Conservation (phyloP, 1,140 invertebrate species). For the Carcinoscorpius rotundicauda region DNA sequence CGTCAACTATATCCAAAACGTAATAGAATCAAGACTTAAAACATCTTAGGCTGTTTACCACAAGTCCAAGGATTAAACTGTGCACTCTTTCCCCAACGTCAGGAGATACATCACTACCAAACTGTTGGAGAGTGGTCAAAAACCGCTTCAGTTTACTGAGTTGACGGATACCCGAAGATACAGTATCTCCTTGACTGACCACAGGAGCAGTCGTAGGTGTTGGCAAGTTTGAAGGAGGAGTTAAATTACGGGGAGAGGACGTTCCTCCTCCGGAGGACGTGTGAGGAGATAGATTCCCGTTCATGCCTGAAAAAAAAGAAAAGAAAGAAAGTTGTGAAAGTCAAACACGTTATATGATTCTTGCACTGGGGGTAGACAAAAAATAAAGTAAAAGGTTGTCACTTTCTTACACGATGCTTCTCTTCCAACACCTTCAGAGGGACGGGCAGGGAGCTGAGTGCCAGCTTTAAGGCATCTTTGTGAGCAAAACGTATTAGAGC, state of each 20-base stretch:
- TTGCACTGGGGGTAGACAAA: too few relatives aligned
- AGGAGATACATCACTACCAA: slow-evolving; percentile 70
- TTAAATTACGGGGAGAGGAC: slow-evolving; percentile 7
- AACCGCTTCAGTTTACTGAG: slow-evolving; percentile 67
- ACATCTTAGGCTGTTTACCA: slow-evolving; percentile 47
- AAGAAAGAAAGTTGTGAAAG: not conserved
- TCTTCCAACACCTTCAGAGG: too few relatives aligned
- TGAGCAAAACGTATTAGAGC: too few relatives aligned
- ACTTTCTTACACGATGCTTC: too few relatives aligned
- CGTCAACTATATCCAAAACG: too few relatives aligned
- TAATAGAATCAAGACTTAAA: not conserved
- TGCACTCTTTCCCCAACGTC: slow-evolving; percentile 79
- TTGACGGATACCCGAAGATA: slow-evolving; percentile 20
- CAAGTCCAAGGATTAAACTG: slow-evolving; percentile 67
- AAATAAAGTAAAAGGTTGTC: too few relatives aligned
- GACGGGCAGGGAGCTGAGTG: too few relatives aligned
- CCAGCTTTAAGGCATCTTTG: too few relatives aligned
- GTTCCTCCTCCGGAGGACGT: slow-evolving; percentile 9
- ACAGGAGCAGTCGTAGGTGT: slow-evolving; percentile 2
- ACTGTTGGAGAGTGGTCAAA: slow-evolving; percentile 78
- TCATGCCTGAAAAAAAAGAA: slow-evolving; percentile 6
- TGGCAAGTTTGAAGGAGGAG: slow-evolving; percentile 5
- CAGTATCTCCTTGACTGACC: slow-evolving; percentile 10
- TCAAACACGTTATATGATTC: too few relatives aligned
- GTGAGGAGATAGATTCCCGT: slow-evolving; percentile 13